Percentiles rank a stretch among this genome's conserved stretches.
These are phyloP conservation scores for Lophius piscatorius DNA, from an alignment of 2,113 vertebrate genomes.

Conservation along the genomic window DNA sequence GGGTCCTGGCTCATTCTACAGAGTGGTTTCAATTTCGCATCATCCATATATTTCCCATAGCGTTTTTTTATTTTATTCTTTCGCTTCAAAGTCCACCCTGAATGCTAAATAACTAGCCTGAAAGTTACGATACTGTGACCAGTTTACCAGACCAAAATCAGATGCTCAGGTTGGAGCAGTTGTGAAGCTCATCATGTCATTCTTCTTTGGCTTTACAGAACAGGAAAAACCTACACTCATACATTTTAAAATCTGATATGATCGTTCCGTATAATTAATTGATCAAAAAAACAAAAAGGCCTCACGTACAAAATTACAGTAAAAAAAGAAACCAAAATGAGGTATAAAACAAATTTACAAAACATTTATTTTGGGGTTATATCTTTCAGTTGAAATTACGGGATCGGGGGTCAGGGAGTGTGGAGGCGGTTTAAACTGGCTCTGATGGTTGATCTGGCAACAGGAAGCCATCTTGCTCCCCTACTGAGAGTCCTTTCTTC, in stretches of 20 bases:
- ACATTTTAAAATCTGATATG: conserved; percentile 37
- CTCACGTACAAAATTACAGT: conserved; percentile 76
- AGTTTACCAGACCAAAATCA: background rate
- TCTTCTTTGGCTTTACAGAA: conserved; percentile 39
- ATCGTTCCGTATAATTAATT: conserved; percentile 50
- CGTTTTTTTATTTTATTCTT: no score
- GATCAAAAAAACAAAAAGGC: conserved; percentile 47
- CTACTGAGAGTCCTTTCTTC: conserved; percentile 26
- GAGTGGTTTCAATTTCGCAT: background rate
- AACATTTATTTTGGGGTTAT: conserved; percentile 74
- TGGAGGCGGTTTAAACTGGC: conserved; percentile 51
- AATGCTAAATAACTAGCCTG: no score
- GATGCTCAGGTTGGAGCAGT: conserved; percentile 11
- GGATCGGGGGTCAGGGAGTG: conserved; percentile 10
- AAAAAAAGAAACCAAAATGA: conserved; percentile 87
- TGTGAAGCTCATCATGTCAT: conserved; percentile 20
- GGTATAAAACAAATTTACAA: conserved; percentile 92
- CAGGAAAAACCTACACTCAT: conserved; percentile 13
- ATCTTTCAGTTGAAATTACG: conserved; percentile 58
- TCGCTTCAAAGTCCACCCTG: no score
- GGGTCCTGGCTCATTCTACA: background rate
- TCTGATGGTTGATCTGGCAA: conserved; percentile 33
- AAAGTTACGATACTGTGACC: no score
- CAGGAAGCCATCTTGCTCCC: conserved; percentile 26
- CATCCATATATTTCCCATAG: no score